These are phyloP conservation scores for Aspidiotus destructor DNA, from an alignment of 2,888 invertebrate species.

Conservation along the genomic window DNA sequence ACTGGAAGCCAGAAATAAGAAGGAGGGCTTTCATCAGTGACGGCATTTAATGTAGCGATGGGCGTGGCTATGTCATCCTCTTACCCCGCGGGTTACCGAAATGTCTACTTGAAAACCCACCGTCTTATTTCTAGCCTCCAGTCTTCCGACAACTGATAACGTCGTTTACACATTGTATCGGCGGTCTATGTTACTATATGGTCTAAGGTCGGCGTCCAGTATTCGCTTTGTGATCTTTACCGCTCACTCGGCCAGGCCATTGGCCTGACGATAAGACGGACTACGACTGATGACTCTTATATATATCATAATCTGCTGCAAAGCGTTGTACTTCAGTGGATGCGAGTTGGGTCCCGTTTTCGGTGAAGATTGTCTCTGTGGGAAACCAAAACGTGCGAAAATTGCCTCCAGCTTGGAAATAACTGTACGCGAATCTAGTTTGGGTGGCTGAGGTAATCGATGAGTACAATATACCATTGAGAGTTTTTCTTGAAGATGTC, in stretches of 20 bases:
- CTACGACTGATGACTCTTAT: slow-evolving; percentile 2
- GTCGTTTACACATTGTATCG: no score
- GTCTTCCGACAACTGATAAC: no score
- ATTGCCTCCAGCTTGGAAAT: slow-evolving; percentile 1
- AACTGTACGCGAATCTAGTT: neutral
- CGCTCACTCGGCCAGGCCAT: neutral
- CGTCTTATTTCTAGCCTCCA: no score
- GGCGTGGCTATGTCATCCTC: no score
- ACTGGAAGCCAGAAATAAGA: no score
- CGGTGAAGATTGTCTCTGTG: neutral
- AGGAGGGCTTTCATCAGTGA: no score
- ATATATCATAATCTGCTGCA: neutral
- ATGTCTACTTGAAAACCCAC: no score
- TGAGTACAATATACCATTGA: slow-evolving; percentile 4
- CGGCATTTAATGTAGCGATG: no score
- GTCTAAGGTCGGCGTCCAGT: no score
- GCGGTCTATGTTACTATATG: no score
- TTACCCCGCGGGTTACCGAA: no score
- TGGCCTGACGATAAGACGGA: slow-evolving; percentile 8
- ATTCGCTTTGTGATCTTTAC: slow-evolving; percentile 2
- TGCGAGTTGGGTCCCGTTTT: neutral
- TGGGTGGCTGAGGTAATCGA: slow-evolving; percentile 4
- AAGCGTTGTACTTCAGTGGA: neutral
- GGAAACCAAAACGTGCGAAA: slow-evolving; percentile 1
- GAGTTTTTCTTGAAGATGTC: slow-evolving; percentile 12